Conservation (phyloP, 2,888 invertebrate genomes). For the Eutolmus rufibarbis region DNA sequence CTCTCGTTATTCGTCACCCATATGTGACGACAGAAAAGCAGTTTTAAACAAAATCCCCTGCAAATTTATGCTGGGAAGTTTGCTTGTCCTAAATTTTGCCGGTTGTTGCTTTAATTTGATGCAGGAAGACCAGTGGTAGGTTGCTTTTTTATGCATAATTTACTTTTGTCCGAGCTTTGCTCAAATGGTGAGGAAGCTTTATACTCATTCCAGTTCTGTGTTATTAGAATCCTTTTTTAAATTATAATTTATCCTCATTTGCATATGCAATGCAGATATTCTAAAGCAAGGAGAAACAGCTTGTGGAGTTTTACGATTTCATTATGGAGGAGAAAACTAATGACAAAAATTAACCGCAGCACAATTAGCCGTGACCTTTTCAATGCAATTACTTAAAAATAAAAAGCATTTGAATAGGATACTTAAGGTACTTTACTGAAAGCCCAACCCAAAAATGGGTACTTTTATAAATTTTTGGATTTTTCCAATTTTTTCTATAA, state of each 20-base stretch:
- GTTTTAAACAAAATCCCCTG: not conserved
- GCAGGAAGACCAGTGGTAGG: not conserved
- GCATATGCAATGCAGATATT: not conserved
- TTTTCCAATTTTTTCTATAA: no score
- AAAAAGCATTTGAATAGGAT: not conserved
- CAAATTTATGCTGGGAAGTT: not conserved
- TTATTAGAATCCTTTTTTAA: not conserved
- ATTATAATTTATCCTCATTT: not conserved
- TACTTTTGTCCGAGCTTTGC: not conserved
- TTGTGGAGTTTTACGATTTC: not conserved
- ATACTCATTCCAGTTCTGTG: not conserved
- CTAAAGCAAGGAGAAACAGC: not conserved
- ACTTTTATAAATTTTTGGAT: not conserved
- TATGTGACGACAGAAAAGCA: not conserved
- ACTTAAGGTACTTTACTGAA: not conserved
- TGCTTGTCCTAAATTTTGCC: not conserved
- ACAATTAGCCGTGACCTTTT: not conserved
- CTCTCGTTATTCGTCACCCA: not conserved
- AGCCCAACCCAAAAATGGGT: not conserved
- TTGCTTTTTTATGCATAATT: not conserved
- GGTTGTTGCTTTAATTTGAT: not conserved
- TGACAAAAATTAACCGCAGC: not conserved
- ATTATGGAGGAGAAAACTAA: not conserved
- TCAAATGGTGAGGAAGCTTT: not conserved
- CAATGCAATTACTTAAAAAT: not conserved